Evolutionary conservation across 2,888 invertebrate species (phyloP).

Genomic region (Cheilosia variabilis): DNA sequence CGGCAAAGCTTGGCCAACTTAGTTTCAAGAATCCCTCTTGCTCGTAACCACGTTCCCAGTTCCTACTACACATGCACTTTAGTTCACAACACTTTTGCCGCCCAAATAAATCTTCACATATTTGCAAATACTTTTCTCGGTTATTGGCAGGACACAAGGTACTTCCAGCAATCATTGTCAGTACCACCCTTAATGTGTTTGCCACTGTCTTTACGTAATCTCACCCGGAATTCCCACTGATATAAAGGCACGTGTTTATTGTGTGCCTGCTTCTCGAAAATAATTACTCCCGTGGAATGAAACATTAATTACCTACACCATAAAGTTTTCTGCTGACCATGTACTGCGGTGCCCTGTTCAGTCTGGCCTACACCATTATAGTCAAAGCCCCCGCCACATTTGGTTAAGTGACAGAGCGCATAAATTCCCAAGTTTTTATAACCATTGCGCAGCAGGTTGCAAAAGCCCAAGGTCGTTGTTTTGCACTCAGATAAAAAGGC

Average conservation of each 20-base stretch:
- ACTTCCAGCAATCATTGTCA: background rate
- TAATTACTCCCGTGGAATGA: conserved; percentile 57
- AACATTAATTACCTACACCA: conserved; percentile 49
- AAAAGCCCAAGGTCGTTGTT: conserved; percentile 39
- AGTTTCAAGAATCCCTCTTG: too few species aligned
- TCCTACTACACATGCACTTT: background rate
- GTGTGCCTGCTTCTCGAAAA: conserved; percentile 34
- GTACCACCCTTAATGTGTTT: conserved; percentile 5
- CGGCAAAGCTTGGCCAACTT: too few species aligned
- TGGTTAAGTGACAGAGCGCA: conserved; percentile 48
- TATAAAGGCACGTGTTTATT: background rate
- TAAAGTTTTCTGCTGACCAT: background rate
- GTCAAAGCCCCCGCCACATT: conserved; percentile 21
- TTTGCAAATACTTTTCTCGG: background rate
- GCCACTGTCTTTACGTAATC: background rate
- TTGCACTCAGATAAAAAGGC: conserved; percentile 32
- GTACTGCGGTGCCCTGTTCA: background rate
- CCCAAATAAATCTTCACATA: background rate
- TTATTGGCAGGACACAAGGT: background rate
- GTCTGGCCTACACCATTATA: conserved; percentile 8
- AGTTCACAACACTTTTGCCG: conserved; percentile 12
- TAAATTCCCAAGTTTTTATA: conserved; percentile 57
- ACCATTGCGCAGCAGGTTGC: conserved; percentile 23
- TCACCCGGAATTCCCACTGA: conserved; percentile 25
- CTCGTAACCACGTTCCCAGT: too few species aligned